phyloP scores from a whole-genome alignment of 2,888 invertebrate species.

The Acanthosepion pharaonis region DNA sequence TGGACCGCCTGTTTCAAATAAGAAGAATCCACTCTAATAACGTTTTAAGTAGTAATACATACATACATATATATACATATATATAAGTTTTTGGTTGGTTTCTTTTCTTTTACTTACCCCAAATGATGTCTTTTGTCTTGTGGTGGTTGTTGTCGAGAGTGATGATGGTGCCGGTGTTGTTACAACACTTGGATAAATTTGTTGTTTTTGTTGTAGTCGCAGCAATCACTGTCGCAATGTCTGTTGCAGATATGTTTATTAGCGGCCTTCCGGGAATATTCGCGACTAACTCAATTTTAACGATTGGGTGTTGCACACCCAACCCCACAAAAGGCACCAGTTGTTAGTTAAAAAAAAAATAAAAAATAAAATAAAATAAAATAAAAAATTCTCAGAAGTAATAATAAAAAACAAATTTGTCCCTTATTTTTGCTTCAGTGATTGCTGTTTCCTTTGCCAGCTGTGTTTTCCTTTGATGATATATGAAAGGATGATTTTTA shows the following conservation, averaged over 20 bases:
- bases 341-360: background rate
- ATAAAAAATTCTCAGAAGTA: too few species aligned
- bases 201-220: background rate
- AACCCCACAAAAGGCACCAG: background rate
- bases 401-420: background rate
- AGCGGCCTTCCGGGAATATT: background rate
- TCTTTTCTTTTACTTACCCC: background rate
- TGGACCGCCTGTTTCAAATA: too few species aligned
- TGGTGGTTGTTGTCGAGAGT: conserved; percentile 21
- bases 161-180: background rate
- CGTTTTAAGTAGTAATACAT: background rate
- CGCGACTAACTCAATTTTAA: background rate
- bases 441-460: background rate
- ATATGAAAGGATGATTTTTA: background rate
- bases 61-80: too few species aligned
- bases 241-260: background rate
- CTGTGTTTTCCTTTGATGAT: background rate
- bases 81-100: too few species aligned
- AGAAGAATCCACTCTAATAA: too few species aligned
- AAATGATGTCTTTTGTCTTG: background rate
- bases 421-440: background rate
- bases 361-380: background rate
- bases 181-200: background rate
- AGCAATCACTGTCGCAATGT: background rate
- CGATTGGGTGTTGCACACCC: background rate